Evolutionary conservation across 2,797 vertebrate genomes (phyloP).

Genomic region (Simalia tracyae): DNA sequence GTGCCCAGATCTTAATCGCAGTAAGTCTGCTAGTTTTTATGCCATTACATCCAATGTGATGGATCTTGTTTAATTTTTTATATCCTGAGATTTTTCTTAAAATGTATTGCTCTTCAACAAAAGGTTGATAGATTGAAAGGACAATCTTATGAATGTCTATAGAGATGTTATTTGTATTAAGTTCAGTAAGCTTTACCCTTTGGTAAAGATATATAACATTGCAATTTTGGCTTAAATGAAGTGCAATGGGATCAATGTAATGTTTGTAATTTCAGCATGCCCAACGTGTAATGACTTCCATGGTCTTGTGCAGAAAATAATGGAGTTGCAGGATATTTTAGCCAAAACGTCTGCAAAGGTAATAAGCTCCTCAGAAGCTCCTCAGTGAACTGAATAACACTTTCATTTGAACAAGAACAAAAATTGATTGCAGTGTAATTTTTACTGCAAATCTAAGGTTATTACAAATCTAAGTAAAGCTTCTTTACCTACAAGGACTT

Average conservation of each 20-base stretch:
- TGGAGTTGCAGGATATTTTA: slow-evolving; percentile 96
- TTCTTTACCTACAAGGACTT: neutral
- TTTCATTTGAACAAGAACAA: neutral
- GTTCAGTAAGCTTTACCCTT: neutral
- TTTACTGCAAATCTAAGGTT: neutral
- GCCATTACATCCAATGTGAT: slow-evolving; percentile 43
- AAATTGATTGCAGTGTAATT: neutral
- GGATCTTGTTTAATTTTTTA: slow-evolving; percentile 54
- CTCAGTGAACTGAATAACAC: neutral
- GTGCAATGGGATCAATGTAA: slow-evolving; percentile 28
- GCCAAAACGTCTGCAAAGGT: slow-evolving; percentile 99
- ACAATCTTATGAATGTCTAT: neutral
- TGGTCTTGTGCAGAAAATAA: slow-evolving; percentile 98
- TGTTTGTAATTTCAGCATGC: slow-evolving; percentile 82
- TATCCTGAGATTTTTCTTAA: slow-evolving; percentile 38
- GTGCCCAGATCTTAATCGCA: slow-evolving; percentile 98
- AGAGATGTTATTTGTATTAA: neutral
- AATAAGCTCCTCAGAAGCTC: slow-evolving; percentile 48
- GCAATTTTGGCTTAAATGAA: neutral
- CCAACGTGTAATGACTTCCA: slow-evolving; percentile 99
- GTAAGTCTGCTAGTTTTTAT: slow-evolving; percentile 80
- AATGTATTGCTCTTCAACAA: slow-evolving; percentile 41
- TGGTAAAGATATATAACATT: neutral
- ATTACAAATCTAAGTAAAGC: neutral
- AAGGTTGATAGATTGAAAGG: slow-evolving; percentile 1